Percentiles rank a stretch among this genome's conserved stretches.
phyloP scores from a whole-genome alignment of 92 coral and sea anemone genomes.

The Epizoanthus illoricatus region DNA sequence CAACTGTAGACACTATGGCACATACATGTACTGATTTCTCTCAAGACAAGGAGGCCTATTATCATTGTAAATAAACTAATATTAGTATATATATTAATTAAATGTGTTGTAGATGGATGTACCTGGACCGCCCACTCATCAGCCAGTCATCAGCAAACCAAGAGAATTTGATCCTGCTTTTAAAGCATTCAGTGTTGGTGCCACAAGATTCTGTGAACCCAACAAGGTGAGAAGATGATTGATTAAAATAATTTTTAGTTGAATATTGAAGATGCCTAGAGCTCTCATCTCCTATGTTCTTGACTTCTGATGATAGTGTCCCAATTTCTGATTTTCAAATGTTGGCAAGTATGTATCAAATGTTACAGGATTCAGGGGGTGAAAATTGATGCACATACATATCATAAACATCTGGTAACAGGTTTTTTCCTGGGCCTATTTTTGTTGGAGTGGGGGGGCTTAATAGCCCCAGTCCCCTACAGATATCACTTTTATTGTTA shows the following conservation, averaged over 20 bases:
- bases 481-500: too few species aligned
- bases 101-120: conserved; percentile 77
- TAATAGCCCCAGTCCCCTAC: too few species aligned
- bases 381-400: too few species aligned
- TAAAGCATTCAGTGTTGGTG: conserved; percentile 87
- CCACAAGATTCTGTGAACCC: conserved; percentile 69
- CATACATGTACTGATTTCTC: too few species aligned
- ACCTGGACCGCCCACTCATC: conserved; percentile 92
- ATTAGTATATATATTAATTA: neutral
- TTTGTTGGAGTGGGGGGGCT: too few species aligned
- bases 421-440: too few species aligned
- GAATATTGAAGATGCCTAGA: neutral
- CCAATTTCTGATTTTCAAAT: too few species aligned
- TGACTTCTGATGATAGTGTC: too few species aligned
- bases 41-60: neutral
- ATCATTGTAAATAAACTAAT: neutral
- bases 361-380: too few species aligned
- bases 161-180: conserved; percentile 81
- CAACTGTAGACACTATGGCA: too few species aligned
- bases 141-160: conserved; percentile 86
- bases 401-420: too few species aligned
- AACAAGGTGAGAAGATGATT: conserved; percentile 51
- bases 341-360: neutral
- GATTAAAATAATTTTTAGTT: neutral
- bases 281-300: too few species aligned